Conservation (phyloP, 1,140 invertebrate genomes). For the Caenorhabditis brenneri region DNA sequence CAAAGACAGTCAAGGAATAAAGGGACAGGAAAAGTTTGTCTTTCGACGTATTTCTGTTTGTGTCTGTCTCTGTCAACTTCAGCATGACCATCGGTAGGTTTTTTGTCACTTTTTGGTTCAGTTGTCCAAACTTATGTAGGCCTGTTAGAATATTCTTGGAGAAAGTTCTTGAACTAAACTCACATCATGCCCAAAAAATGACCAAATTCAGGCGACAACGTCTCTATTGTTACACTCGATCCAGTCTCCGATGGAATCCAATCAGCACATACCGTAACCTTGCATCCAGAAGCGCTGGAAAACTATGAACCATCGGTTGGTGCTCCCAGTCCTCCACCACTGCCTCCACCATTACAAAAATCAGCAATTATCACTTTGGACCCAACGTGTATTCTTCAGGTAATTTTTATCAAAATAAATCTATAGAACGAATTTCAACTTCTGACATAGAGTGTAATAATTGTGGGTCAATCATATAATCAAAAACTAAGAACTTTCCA, state of each 20-base stretch:
- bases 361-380: neutral
- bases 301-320: neutral
- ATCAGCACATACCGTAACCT: neutral
- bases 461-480: too few relatives aligned
- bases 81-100: slow-evolving; percentile 24
- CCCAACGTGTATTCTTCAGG: slow-evolving; percentile 16
- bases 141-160: too few relatives aligned
- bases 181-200: too few relatives aligned
- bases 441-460: too few relatives aligned
- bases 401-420: too few relatives aligned
- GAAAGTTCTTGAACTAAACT: too few relatives aligned
- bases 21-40: neutral
- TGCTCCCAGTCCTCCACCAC: slow-evolving; percentile 2
- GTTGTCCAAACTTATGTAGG: too few relatives aligned
- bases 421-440: too few relatives aligned
- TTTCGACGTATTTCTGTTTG: slow-evolving; percentile 5
- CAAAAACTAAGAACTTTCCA: too few relatives aligned
- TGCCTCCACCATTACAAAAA: neutral
- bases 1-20: neutral
- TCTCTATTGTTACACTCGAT: slow-evolving; percentile 5
- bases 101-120: neutral
- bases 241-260: neutral
- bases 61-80: neutral
- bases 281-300: slow-evolving; percentile 7
- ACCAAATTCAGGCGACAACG: slow-evolving; percentile 13